These are phyloP conservation scores for Rostratula benghalensis DNA, from an alignment of 2,113 vertebrate species.

Conservation along the genomic window DNA sequence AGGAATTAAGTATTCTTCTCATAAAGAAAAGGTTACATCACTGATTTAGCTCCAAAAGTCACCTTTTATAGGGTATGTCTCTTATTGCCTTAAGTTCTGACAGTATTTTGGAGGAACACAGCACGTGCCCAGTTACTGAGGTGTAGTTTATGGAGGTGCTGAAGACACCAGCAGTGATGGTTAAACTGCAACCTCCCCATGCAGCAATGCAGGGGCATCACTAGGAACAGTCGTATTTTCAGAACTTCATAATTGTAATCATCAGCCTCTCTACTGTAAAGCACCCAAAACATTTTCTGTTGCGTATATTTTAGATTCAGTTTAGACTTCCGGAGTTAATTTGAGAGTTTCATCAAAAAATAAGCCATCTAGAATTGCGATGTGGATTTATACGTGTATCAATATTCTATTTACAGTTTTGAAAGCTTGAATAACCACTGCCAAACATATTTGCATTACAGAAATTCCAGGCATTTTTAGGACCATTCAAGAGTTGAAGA, in stretches of 20 bases:
- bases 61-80: not conserved
- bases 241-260: not conserved
- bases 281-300: not conserved
- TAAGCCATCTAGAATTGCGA: not conserved
- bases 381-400: not conserved
- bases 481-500: not conserved
- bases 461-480: not conserved
- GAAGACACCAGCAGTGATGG: not conserved
- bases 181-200: not conserved
- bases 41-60: not conserved
- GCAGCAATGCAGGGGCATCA: not conserved
- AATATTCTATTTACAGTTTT: not conserved
- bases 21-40: not conserved
- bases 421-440: not conserved
- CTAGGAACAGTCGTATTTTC: not conserved
- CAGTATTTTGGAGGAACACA: not conserved
- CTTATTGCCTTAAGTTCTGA: not conserved
- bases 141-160: not conserved
- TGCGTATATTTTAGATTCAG: not conserved
- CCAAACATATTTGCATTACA: not conserved
- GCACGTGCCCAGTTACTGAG: not conserved
- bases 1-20: not conserved
- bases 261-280: not conserved
- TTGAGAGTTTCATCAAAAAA: not conserved
- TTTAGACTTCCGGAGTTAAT: not conserved